Percentiles rank a stretch among this genome's conserved stretches.
These are phyloP conservation scores for Formica selysi DNA, from an alignment of 1,140 invertebrate genomes.

Conservation along the genomic window DNA sequence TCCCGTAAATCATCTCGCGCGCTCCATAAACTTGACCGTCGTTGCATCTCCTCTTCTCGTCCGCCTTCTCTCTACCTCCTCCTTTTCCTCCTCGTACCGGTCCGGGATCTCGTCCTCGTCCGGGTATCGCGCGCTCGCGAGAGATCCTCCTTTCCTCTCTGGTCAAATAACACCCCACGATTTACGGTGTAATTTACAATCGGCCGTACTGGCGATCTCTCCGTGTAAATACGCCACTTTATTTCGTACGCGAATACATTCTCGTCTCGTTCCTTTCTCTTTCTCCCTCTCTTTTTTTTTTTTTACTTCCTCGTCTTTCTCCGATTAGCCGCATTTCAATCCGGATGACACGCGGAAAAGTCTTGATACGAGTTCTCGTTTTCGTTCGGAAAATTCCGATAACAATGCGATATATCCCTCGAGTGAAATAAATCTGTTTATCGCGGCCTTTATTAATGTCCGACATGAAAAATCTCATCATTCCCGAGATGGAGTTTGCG, in stretches of 20 bases:
- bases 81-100: constrained; percentile 61
- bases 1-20: constrained; percentile 74
- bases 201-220: constrained; percentile 56
- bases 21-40: constrained; percentile 71
- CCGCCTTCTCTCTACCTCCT: constrained; percentile 37
- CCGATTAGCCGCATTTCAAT: constrained; percentile 17
- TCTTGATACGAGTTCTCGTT: constrained; percentile 1
- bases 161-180: constrained; percentile 72
- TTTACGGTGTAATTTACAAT: constrained; percentile 75
- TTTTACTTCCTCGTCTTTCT: constrained; percentile 32
- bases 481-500: neutral
- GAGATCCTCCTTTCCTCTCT: constrained; percentile 58
- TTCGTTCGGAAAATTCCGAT: constrained; percentile 29
- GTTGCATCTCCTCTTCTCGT: constrained; percentile 39
- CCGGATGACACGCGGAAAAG: constrained; percentile 37
- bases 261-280: neutral
- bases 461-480: neutral
- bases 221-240: constrained; percentile 75
- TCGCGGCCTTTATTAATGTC: neutral
- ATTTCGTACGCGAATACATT: constrained; percentile 66
- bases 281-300: constrained; percentile 14
- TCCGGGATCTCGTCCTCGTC: constrained; percentile 31
- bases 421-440: constrained; percentile 2
- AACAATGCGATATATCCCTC: constrained; percentile 4
- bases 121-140: constrained; percentile 64